phyloP scores from a whole-genome alignment of 2,888 invertebrate genomes.

The Drosophila pseudotakahashii region DNA sequence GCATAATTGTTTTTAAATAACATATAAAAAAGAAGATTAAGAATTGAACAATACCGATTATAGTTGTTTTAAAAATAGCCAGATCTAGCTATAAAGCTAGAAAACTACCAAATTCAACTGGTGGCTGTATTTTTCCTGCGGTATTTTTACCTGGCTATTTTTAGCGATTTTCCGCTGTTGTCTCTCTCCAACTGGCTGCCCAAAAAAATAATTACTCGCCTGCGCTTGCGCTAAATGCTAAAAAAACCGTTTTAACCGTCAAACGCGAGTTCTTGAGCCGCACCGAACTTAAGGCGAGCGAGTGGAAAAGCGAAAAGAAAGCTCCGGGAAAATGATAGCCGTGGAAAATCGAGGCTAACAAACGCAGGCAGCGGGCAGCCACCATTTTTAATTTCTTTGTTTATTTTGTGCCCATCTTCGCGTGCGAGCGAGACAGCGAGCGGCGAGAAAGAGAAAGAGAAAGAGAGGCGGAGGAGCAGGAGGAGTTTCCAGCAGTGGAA shows the following conservation, averaged over 20 bases:
- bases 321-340: conserved; percentile 19
- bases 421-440: conserved; percentile 26
- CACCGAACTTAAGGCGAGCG: background rate
- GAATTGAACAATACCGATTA: no score
- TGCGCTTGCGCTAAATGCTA: conserved; percentile 69
- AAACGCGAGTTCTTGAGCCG: conserved; percentile 23
- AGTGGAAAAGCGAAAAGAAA: background rate
- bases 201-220: conserved; percentile 25
- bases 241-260: conserved; percentile 48
- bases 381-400: conserved; percentile 82
- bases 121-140: background rate
- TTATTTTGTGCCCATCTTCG: conserved; percentile 82
- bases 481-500: conserved; percentile 22
- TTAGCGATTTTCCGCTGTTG: conserved; percentile 12
- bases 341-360: conserved; percentile 32
- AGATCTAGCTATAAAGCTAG: background rate
- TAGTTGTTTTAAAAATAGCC: background rate
- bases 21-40: no score
- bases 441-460: background rate
- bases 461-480: conserved; percentile 2
- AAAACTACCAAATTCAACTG: background rate
- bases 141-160: conserved; percentile 2
- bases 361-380: conserved; percentile 46
- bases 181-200: conserved; percentile 5
- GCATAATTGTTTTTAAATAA: no score